These are phyloP conservation scores for Amazonetta brasiliensis DNA, from an alignment of 2,797 vertebrate genomes.

Conservation along the genomic window DNA sequence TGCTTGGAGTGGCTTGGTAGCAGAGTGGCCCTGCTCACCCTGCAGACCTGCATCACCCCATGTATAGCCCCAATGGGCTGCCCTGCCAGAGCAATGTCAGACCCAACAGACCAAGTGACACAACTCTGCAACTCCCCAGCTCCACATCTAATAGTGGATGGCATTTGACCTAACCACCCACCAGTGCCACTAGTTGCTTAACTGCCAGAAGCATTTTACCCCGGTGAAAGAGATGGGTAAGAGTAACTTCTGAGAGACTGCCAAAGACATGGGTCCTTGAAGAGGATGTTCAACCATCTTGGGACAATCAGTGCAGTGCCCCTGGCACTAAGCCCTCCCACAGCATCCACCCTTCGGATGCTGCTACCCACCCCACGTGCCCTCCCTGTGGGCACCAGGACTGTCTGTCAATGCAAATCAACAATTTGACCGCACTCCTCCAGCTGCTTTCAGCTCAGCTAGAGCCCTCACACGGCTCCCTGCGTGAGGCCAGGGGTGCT, in stretches of 20 bases:
- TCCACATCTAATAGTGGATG: neutral
- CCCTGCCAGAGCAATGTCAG: neutral
- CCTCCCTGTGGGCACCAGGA: neutral
- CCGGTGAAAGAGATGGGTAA: neutral
- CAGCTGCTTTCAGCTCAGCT: conserved; percentile 4
- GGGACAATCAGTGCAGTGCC: neutral
- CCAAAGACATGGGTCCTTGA: neutral
- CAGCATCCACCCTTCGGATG: neutral
- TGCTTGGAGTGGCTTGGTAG: neutral
- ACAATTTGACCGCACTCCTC: neutral
- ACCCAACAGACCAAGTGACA: neutral
- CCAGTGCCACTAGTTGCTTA: neutral
- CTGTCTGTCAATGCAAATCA: neutral
- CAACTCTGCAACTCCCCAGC: neutral
- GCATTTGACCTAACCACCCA: neutral
- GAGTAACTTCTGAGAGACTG: neutral
- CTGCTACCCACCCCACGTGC: neutral
- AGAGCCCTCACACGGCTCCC: neutral
- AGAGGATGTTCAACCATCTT: neutral
- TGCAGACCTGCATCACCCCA: neutral
- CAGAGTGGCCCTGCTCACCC: neutral
- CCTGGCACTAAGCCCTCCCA: neutral
- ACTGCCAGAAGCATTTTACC: neutral
- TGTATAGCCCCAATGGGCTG: neutral
- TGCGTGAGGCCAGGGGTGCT: neutral